Evolutionary conservation across 2,113 vertebrate genomes (phyloP), one percentile per base, ranked within the genome.

Genomic region (Eclectus roratus): DNA sequence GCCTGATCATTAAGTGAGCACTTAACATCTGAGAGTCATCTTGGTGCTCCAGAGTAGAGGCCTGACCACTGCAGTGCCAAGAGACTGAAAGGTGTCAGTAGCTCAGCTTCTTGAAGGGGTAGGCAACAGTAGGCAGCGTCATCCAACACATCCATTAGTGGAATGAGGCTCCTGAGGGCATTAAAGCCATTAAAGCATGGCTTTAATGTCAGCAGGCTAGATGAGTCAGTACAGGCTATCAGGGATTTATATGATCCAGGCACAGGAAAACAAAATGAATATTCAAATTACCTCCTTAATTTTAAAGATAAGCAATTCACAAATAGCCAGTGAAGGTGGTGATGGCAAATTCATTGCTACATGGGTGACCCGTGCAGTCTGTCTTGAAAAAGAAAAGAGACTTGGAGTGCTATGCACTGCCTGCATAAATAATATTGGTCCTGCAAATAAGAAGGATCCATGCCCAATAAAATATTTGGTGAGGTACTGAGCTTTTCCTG

Each of bases 161-260:
- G 43, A 83, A 46, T 28, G 84, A 49, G 35, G 33, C 13, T 69
- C 44, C 49, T 0, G 1, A 29, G 65, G 7, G 6, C 52, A 55
- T 55, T 55, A 6, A 55, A 55, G 29, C 53, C 53, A 55, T 33
- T 55, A 55, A 33, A 55, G 18, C 11, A 55, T 55, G 13, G 15
- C 35, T 74, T 31, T 56, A 58, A 33, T 0, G 1, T 18, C 85
- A 68, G 9, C 1, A 0, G 3, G 5, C 4, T 23, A 39, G 11
- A 4, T 39, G 33, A 72, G 11, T 31, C 53, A 49, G 14, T 7
- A 46, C 23, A 82, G 58, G 33, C 47, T 58, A 27, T 70, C 52
- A 65, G 85, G 33, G 44, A 55, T 64, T 10, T 19, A 8, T 19
- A 1, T 17, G 44, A n/a, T 21, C 61, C 12, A 28, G 39, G 27